Conservation (phyloP, 2,113 vertebrate species). For the Pao palembangensis region DNA sequence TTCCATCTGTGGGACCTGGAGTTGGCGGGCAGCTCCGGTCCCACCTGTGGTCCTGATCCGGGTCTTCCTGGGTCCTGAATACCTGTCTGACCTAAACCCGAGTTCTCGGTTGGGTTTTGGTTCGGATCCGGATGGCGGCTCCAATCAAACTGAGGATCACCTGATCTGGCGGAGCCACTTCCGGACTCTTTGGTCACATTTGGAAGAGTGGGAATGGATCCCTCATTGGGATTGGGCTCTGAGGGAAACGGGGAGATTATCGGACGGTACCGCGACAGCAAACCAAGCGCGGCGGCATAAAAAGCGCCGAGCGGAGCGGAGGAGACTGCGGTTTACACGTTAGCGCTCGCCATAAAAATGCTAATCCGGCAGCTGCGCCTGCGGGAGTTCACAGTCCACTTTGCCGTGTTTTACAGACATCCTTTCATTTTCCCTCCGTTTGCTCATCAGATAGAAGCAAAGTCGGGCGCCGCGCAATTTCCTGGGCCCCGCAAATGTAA, state of each 20-base stretch:
- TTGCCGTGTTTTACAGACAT: slow-evolving; percentile 41
- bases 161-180: too few species aligned
- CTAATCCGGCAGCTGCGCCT: slow-evolving; percentile 22
- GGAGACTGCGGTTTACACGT: neutral
- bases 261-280: neutral
- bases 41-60: too few species aligned
- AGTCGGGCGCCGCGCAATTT: slow-evolving; percentile 28
- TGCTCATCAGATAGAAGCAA: slow-evolving; percentile 29
- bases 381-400: too few species aligned
- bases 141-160: too few species aligned
- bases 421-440: slow-evolving; percentile 41
- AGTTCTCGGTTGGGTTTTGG: too few species aligned
- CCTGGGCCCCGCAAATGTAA: slow-evolving; percentile 43
- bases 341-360: slow-evolving; percentile 41
- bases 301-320: slow-evolving; percentile 1
- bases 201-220: slow-evolving; percentile 8
- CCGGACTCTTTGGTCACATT: too few species aligned
- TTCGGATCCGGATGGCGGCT: too few species aligned
- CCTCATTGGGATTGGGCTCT: slow-evolving; percentile 15
- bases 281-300: neutral
- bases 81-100: too few species aligned
- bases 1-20: too few species aligned
- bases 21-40: too few species aligned
- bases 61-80: too few species aligned
- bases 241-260: slow-evolving; percentile 15